These are phyloP conservation scores for Cnemophilus loriae DNA, from an alignment of 2,113 vertebrate species.

Conservation along the genomic window DNA sequence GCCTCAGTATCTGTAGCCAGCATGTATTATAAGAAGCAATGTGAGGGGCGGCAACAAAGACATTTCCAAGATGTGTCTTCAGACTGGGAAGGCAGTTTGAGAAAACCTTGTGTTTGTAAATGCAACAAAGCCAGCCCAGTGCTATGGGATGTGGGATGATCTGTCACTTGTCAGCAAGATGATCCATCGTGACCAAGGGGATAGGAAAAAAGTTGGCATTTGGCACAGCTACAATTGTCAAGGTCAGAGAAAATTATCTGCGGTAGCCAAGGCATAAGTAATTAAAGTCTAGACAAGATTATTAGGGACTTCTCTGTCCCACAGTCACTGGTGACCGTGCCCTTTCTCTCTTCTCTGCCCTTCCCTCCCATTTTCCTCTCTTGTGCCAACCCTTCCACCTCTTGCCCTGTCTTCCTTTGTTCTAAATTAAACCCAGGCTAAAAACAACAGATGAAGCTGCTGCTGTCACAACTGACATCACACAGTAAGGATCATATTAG, in stretches of 20 bases:
- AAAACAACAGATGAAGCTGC: neutral
- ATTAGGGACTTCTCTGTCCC: neutral
- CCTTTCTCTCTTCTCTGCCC: neutral
- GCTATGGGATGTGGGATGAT: neutral
- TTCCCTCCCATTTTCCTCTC: neutral
- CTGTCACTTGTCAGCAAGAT: neutral
- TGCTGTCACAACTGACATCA: neutral
- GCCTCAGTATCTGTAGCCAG: neutral
- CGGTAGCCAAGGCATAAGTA: neutral
- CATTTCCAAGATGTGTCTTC: neutral
- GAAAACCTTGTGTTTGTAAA: neutral
- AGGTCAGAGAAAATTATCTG: neutral
- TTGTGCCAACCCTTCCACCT: neutral
- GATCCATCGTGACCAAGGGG: neutral
- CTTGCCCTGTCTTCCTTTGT: neutral
- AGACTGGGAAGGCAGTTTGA: neutral
- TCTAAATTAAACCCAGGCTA: neutral
- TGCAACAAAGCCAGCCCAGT: neutral
- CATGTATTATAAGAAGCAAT: neutral
- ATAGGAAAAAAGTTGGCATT: neutral
- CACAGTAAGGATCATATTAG: neutral
- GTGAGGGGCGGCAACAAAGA: neutral
- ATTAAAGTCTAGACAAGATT: conserved; percentile 18
- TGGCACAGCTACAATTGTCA: neutral
- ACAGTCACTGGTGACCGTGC: neutral